Evolutionary conservation across 2,797 vertebrate species (phyloP).

Genomic region (Jordanella pulchra): DNA sequence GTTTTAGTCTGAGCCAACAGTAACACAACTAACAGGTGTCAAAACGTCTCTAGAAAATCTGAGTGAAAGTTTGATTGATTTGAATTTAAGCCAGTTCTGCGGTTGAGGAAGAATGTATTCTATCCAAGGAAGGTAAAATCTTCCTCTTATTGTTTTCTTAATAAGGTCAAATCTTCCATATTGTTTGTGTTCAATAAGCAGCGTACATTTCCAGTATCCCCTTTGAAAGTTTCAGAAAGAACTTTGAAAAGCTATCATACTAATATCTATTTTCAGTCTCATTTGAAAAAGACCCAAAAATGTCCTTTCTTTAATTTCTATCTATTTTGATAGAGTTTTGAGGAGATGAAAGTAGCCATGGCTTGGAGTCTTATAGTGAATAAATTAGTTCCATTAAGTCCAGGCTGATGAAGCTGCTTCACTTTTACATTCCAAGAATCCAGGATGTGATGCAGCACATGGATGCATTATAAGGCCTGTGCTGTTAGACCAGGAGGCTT

Average conservation of each 20-base stretch:
- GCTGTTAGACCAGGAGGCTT: slow-evolving; percentile 10
- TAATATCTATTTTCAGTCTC: not conserved
- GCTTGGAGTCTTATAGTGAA: not conserved
- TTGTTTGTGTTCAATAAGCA: too few relatives aligned
- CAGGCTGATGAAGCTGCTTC: slow-evolving; percentile 27
- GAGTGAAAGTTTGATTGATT: too few relatives aligned
- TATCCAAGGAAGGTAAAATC: too few relatives aligned
- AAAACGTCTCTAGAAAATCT: too few relatives aligned
- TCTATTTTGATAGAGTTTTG: not conserved
- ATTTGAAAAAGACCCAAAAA: not conserved
- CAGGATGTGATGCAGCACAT: slow-evolving; percentile 37
- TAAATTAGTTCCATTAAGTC: not conserved
- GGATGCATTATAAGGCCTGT: slow-evolving; percentile 34
- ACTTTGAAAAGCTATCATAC: not conserved
- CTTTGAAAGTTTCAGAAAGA: too few relatives aligned
- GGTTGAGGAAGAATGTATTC: too few relatives aligned
- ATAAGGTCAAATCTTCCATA: too few relatives aligned
- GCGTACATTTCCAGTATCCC: too few relatives aligned
- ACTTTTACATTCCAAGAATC: slow-evolving; percentile 37
- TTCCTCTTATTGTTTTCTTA: too few relatives aligned
- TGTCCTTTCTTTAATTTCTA: not conserved
- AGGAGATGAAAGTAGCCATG: not conserved
- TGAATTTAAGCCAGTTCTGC: too few relatives aligned
- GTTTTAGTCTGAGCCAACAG: too few relatives aligned
- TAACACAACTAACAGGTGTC: too few relatives aligned